phyloP scores from a whole-genome alignment of 2,797 vertebrate species.

The Salmo trutta region DNA sequence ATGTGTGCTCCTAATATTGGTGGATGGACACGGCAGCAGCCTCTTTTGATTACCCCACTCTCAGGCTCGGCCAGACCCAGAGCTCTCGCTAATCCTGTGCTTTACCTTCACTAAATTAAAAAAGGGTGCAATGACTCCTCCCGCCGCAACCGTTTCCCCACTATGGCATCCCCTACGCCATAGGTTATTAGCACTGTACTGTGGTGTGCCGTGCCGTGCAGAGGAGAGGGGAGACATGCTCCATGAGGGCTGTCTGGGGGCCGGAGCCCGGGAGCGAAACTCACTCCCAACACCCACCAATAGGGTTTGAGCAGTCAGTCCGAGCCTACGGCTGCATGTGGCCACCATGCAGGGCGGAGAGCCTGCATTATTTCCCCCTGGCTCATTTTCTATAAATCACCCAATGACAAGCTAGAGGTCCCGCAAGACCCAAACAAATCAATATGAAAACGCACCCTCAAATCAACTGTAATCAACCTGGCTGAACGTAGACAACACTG shows the following conservation, averaged over 20 bases:
- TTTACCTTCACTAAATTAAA: slow-evolving; percentile 72
- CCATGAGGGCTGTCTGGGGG: not conserved
- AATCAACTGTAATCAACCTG: slow-evolving; percentile 70
- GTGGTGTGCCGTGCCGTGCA: not conserved
- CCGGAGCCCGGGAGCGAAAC: not conserved
- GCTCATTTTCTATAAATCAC: slow-evolving; percentile 60
- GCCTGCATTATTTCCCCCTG: slow-evolving; percentile 22
- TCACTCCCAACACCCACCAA: slow-evolving; percentile 10
- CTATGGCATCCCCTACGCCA: slow-evolving; percentile 17
- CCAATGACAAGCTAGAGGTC: slow-evolving; percentile 37
- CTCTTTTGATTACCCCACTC: slow-evolving; percentile 82
- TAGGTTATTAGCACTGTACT: slow-evolving; percentile 24
- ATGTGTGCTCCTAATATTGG: slow-evolving; percentile 69
- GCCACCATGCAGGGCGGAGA: slow-evolving; percentile 6
- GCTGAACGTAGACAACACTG: slow-evolving; percentile 58
- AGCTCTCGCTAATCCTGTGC: slow-evolving; percentile 73
- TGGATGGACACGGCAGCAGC: slow-evolving; percentile 71
- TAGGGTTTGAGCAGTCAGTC: slow-evolving; percentile 19
- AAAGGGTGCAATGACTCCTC: slow-evolving; percentile 52
- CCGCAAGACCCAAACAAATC: slow-evolving; percentile 70
- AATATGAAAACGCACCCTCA: slow-evolving; percentile 66
- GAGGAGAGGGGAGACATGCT: not conserved
- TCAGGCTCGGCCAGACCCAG: slow-evolving; percentile 67
- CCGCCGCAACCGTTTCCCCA: slow-evolving; percentile 22
- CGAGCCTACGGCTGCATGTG: no score